Evolutionary conservation across 1,140 invertebrate species (phyloP).

Genomic region (Bombus pascuorum): DNA sequence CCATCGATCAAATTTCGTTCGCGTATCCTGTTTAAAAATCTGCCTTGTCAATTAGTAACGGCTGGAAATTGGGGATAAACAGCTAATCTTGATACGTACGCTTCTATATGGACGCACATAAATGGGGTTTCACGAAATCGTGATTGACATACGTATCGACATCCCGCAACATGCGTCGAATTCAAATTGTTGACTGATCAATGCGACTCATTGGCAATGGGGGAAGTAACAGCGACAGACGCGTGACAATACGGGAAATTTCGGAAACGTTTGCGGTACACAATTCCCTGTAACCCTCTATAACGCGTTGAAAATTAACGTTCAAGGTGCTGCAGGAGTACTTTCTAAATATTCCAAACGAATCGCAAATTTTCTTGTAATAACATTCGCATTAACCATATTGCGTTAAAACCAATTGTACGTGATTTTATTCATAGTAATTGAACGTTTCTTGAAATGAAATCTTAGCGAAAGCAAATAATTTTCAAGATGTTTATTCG

Average conservation of each 20-base stretch:
- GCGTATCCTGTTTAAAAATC: conserved; percentile 28
- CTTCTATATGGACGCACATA: neutral
- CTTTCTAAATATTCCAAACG: neutral
- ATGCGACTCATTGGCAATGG: conserved; percentile 4
- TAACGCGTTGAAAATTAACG: neutral
- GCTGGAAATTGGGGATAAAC: conserved; percentile 45
- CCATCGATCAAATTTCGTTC: neutral
- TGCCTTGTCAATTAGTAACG: conserved; percentile 38
- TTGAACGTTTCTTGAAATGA: too few species aligned
- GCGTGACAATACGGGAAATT: neutral
- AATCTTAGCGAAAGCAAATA: too few species aligned
- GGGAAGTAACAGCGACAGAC: neutral
- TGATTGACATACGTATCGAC: conserved; percentile 9
- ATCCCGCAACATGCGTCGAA: neutral
- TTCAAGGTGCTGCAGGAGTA: too few species aligned
- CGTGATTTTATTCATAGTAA: too few species aligned
- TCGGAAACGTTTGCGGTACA: neutral
- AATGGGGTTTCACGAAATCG: neutral
- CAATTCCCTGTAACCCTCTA: neutral
- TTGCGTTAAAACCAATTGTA: too few species aligned
- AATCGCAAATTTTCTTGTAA: too few species aligned
- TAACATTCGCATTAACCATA: too few species aligned
- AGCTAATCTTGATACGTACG: conserved; percentile 45
- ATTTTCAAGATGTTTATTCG: too few species aligned
- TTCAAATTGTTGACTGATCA: conserved; percentile 7